Evolutionary conservation across 2,888 invertebrate genomes (phyloP), one percentile per base, ranked within the genome.

Genomic region (Chrysotoxum bicinctum): DNA sequence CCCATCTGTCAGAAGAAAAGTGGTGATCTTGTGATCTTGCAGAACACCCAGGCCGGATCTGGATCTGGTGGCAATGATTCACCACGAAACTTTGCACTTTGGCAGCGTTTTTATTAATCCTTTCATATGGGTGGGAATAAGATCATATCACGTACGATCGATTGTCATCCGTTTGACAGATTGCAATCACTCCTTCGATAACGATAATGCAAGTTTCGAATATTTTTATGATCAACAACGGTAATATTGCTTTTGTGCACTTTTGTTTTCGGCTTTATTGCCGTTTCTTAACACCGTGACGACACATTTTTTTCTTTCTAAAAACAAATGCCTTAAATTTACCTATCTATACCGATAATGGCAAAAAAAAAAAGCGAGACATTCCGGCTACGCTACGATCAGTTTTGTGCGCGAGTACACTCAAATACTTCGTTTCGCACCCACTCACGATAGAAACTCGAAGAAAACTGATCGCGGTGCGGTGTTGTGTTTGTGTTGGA

Each of bases 391-490:
- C 23, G 23, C 35, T n/a, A 12, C 21, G 21, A 14, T 32, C 9
- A 35, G 30, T 19, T 37, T 19, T 21, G 16, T 45, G 43, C 16
- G 58, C 21, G 21, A 73, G 12, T 1, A 16, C 14, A 72, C 6
- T 40, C 40, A 30, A 54, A 2, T 45, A 45, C 14, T 14, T 58
- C 35, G 21, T n/a, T 37, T 40, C 3, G 32, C 80, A 80, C 50
- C 84, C 75, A 80, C 66, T 32, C 66, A 10, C 54, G 45, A 10
- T 26, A 45, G 66, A 75, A 80, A 72, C 75, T 80, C 80, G 68
- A 80, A 68, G 75, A 72, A 84, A 70, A 83, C 83, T 83, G 82
- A 83, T 73, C 66, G 62, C 30, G 40, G 48, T 50, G 56, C 32
- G 23, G 32, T 32, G 79, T 74, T 77, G 62, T 40, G 68, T 73